Base-by-base conservation (phyloP, 2,113 vertebrate genomes). In the Limanda limanda region DNA sequence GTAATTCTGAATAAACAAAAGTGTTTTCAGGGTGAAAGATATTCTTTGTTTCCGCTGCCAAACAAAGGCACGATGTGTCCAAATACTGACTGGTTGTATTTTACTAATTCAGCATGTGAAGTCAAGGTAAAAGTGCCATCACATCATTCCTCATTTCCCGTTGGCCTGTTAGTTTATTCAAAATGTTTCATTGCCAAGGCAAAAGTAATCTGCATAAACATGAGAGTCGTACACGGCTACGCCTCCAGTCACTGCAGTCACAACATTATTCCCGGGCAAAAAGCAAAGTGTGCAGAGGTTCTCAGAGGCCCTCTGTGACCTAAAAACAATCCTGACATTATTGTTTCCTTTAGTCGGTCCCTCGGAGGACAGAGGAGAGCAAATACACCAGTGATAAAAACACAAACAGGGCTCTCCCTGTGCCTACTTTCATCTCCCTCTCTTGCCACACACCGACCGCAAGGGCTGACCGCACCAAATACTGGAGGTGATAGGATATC, bases 401-500 rank as follows among this genome's bases (percentile, higher is more conserved):
- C 91, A 94, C 91, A 94, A 94, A 94, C 92, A 94, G 79, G 84
- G 83, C 88, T 91, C 78, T 86, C 86, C 80, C 81, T 68, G 83
- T 83, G 69, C 78, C 83, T 74, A 37, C 92, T 94, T 94, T 93
- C 90, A 94, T 94, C 87, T 92, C 80, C 67, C 51, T 65, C 67
- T 91, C 73, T 66, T 87, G 81, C 88, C 87, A 83, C 88, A 87
- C 88, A 90, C 84, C 68, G 27, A 90, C 89, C 76, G 1, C 92
- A 91, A 86, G 82, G 67, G 68, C 82, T 90, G 89, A 91, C 91
- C 88, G 66, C 91, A 93, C 87, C 68, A 89, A 92, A 89, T 88
- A 90, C 85, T 89, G 75, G 92, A 94, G 93, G 94, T 94, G 93
- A 94, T 93, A 94, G 93, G 92, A 94, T 94, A 94, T 94, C 93